Evolutionary conservation across 2,797 vertebrate species (phyloP).

Genomic region (Dendrocincla tyrannina): DNA sequence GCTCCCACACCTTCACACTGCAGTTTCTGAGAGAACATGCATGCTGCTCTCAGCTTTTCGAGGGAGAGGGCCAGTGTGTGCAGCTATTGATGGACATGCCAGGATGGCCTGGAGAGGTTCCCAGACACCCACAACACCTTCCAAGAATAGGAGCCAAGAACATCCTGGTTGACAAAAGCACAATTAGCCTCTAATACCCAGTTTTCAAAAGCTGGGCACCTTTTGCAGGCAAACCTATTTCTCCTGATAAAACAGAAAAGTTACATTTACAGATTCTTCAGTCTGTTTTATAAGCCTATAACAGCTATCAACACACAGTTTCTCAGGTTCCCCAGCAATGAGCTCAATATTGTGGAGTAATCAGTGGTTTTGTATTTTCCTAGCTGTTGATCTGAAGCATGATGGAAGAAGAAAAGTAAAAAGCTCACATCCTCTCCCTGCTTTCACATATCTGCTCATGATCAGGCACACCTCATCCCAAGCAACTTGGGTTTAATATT

Average conservation of each 20-base stretch:
- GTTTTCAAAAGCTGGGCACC: neutral
- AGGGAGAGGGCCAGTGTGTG: neutral
- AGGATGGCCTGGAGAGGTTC: neutral
- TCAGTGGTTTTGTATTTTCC: neutral
- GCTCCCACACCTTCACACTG: neutral
- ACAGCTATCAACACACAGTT: neutral
- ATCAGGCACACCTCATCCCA: neutral
- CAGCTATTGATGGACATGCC: neutral
- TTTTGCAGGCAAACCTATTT: neutral
- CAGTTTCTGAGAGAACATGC: neutral
- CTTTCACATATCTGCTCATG: neutral
- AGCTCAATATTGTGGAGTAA: neutral
- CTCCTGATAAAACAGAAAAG: neutral
- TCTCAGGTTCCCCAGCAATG: neutral
- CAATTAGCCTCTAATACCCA: neutral
- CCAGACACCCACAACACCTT: neutral
- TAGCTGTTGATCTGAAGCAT: neutral
- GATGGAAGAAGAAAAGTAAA: neutral
- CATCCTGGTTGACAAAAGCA: neutral
- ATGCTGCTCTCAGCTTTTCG: neutral
- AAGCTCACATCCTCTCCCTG: rapidly evolving
- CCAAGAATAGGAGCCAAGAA: neutral
- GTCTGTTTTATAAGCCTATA: neutral
- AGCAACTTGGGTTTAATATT: neutral
- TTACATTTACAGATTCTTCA: neutral